These are phyloP conservation scores for Coregonus sp. DNA, from an alignment of 2,797 vertebrate genomes.

Conservation along the genomic window DNA sequence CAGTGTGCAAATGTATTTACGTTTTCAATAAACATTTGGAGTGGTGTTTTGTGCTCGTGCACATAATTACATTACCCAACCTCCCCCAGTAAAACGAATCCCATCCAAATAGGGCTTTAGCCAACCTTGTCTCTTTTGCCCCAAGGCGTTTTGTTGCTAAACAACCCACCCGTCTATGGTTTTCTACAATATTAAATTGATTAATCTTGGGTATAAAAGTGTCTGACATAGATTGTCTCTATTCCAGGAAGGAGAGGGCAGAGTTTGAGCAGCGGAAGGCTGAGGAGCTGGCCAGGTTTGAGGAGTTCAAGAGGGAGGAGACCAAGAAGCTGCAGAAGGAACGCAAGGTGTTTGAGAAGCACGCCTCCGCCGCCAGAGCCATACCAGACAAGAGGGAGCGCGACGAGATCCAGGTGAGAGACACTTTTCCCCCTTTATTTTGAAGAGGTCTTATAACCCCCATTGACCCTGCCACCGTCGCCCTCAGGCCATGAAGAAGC, in stretches of 20 bases:
- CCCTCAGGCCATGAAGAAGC: slow-evolving; percentile 84
- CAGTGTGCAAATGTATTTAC: too few relatives aligned
- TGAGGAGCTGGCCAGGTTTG: slow-evolving; percentile 83
- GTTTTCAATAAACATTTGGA: too few relatives aligned
- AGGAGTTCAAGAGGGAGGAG: slow-evolving; percentile 89
- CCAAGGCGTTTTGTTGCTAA: too few relatives aligned
- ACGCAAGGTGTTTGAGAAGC: slow-evolving; percentile 90
- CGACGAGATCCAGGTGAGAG: slow-evolving; percentile 91
- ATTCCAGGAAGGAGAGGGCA: slow-evolving; percentile 82
- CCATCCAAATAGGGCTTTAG: neutral
- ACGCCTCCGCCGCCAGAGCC: slow-evolving; percentile 81
- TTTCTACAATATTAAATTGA: neutral
- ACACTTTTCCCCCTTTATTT: neutral
- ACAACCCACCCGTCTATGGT: neutral
- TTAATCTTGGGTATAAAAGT: neutral
- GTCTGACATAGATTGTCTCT: neutral
- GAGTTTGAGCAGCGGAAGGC: slow-evolving; percentile 84
- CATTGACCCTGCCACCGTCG: neutral
- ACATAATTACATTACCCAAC: too few relatives aligned
- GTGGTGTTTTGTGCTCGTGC: too few relatives aligned
- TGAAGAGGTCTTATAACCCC: neutral
- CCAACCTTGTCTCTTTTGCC: too few relatives aligned
- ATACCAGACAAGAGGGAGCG: slow-evolving; percentile 95
- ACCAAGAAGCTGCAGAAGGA: slow-evolving; percentile 88
- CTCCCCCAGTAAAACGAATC: neutral